Evolutionary conservation across 2,888 invertebrate species (phyloP), one percentile per base, ranked within the genome.

Genomic region (Opisthograptis luteolata): DNA sequence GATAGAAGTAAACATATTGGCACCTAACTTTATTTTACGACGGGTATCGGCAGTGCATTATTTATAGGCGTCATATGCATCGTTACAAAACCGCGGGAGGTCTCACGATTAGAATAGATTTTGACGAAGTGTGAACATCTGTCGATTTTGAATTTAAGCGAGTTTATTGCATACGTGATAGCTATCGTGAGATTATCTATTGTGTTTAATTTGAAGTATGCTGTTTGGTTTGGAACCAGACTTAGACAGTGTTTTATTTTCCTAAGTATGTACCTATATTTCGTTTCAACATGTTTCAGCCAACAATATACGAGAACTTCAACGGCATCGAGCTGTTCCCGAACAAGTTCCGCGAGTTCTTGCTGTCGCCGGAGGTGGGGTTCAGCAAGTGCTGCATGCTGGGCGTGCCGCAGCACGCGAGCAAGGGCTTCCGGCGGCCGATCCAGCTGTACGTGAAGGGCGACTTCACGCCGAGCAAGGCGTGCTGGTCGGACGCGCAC

Each of bases 331-430:
- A 96, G 76, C 93, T 99, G 74, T 95, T 95, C 66, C 99, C 99
- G 4, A 95, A 97, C 66, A 95, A 96, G 74, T 99, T 99, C 81
- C 95, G 96, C 39, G 97, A 98, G 73, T 99, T 96, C 84, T 92
- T 99, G 24, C 91, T 99, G 2, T 96, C 96, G 13, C 92, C 95
- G 0, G 97, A 97, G 75, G 96, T 99, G 31, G 98, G 98, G 2
- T 99, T 98, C 87, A 95, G 94, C 72, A 96, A 96, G 75, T 96
- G 96, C 75, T 96, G 96, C 74, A 94, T 96, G 1, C 87, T 98
- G 30, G 97, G 96, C 17, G 94, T 94, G 1, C 95, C 97, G 2
- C 92, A 94, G 68, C 96, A 98, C 80, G 94, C 95, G 52, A 94
- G 96, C 60, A 97, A 96, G 88, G 98, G 98, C 13, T 97, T 97